phyloP scores from a whole-genome alignment of 2,797 vertebrate species.

The Anniella stebbinsi region DNA sequence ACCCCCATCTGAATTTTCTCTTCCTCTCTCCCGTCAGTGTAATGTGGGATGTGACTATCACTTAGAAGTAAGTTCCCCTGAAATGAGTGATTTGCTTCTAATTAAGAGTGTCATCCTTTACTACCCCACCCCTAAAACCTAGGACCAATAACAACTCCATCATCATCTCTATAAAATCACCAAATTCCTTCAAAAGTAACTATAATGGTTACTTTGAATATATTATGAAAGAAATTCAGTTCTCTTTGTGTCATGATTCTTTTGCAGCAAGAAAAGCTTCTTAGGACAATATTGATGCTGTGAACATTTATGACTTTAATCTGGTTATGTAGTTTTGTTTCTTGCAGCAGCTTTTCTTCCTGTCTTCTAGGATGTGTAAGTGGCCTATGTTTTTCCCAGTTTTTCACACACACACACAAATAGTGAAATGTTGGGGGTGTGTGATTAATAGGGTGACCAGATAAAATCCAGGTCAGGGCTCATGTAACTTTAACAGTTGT shows the following conservation, averaged over 20 bases:
- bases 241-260: constrained; percentile 46
- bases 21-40: neutral
- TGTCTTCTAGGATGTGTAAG: neutral
- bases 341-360: neutral
- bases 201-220: constrained; percentile 44
- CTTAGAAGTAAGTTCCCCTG: neutral
- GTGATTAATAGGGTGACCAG: too few relatives aligned
- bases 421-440: neutral
- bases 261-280: constrained; percentile 48
- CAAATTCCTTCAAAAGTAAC: constrained; percentile 36
- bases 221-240: constrained; percentile 44
- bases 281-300: constrained; percentile 28
- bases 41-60: neutral
- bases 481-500: too few relatives aligned
- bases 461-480: too few relatives aligned
- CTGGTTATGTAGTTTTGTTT: constrained; percentile 40
- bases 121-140: neutral
- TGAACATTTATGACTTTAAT: constrained; percentile 53
- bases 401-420: neutral
- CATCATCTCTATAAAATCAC: neutral
- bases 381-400: constrained; percentile 6
- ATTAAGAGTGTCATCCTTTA: neutral
- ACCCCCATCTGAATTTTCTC: too few relatives aligned
- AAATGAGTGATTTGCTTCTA: neutral
- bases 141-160: neutral